Percentiles rank a stretch among this genome's conserved stretches.
These are phyloP conservation scores for Mastomys coucha DNA, from an alignment of 2,113 vertebrate species.

Conservation along the genomic window DNA sequence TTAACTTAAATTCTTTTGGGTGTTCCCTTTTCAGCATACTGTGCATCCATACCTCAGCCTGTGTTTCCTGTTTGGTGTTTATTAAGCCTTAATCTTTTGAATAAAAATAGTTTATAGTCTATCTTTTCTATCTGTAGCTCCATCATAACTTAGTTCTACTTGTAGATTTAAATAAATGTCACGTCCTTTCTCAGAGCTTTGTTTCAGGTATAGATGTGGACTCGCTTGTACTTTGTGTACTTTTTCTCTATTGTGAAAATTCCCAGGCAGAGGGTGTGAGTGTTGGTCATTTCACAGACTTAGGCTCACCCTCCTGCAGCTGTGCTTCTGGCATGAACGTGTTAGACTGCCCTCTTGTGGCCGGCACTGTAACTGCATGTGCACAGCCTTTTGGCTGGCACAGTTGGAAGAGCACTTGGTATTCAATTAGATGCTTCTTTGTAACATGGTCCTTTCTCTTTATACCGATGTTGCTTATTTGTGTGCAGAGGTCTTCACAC, in stretches of 20 bases:
- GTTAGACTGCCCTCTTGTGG: slow-evolving; percentile 71
- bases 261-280: neutral
- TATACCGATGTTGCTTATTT: neutral
- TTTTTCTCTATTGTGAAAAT: neutral
- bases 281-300: neutral
- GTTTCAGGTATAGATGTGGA: neutral
- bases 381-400: fast-evolving
- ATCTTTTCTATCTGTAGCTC: neutral
- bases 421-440: neutral
- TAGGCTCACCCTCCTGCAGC: fast-evolving
- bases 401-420: fast-evolving
- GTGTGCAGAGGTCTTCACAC: neutral
- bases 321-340: neutral
- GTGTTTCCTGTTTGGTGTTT: neutral
- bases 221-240: neutral
- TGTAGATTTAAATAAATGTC: neutral
- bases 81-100: neutral
- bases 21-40: neutral
- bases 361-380: neutral
- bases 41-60: neutral
- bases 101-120: neutral
- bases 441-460: neutral
- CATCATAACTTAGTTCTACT: neutral
- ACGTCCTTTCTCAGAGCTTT: neutral
- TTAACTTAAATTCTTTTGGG: neutral